phyloP scores from a whole-genome alignment of 2,888 invertebrate species.

The Synergus umbraculus region DNA sequence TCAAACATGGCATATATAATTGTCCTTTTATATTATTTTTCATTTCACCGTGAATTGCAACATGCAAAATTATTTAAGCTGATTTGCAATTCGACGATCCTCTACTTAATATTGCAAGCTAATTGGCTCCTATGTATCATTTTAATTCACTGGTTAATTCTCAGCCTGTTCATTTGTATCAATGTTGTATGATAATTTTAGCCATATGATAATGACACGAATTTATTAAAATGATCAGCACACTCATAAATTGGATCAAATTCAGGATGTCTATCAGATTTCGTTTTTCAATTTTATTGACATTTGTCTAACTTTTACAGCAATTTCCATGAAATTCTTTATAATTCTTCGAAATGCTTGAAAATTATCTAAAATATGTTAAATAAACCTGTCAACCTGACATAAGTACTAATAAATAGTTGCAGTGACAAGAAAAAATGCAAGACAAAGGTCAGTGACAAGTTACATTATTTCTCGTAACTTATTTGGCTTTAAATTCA shows the following conservation, averaged over 20 bases:
- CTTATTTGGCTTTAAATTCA: conserved; percentile 12
- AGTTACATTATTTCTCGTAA: conserved; percentile 20
- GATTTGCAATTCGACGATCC: conserved; percentile 18
- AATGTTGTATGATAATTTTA: conserved; percentile 37
- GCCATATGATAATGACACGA: conserved; percentile 30
- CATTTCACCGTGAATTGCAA: neutral
- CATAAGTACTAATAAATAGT: no score
- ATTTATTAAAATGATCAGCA: conserved; percentile 36
- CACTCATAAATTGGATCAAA: conserved; percentile 15
- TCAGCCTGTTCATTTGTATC: conserved; percentile 25
- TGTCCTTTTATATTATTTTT: neutral
- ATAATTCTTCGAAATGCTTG: no score
- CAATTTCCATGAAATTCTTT: no score
- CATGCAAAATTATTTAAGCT: conserved; percentile 11
- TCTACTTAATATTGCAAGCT: neutral
- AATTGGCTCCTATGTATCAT: conserved; percentile 31
- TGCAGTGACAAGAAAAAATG: no score
- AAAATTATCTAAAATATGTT: no score
- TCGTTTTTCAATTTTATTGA: no score
- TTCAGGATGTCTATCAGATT: no score
- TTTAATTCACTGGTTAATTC: conserved; percentile 40
- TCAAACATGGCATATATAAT: neutral
- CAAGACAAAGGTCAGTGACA: no score
- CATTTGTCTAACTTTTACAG: no score
- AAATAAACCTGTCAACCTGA: no score